A percentile compares a stretch with the other conserved stretches of the same genome.
Conservation (phyloP, 2,888 invertebrate species). For the Dasypogon diadema region DNA sequence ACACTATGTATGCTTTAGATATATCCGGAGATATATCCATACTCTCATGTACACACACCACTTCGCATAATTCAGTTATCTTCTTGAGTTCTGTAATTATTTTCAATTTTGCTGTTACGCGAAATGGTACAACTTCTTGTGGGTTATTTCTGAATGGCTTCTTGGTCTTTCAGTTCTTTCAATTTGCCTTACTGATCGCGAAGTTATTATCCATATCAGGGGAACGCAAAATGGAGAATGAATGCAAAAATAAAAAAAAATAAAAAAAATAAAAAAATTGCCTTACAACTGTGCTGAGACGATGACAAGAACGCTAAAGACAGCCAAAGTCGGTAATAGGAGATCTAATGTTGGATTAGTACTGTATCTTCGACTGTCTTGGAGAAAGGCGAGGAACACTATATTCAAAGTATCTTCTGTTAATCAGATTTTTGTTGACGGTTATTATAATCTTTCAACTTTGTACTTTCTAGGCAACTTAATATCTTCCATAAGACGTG, state of each 20-base stretch:
- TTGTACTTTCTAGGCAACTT: conserved; percentile 29
- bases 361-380: conserved; percentile 11
- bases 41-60: conserved; percentile 25
- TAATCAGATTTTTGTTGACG: conserved; percentile 42
- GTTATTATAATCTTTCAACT: conserved; percentile 21
- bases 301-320: conserved; percentile 36
- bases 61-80: conserved; percentile 48
- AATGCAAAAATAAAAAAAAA: neutral
- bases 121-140: conserved; percentile 49
- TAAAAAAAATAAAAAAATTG: neutral
- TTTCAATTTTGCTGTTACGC: conserved; percentile 53
- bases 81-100: conserved; percentile 52
- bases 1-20: conserved; percentile 39
- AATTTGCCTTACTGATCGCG: conserved; percentile 42
- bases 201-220: conserved; percentile 48
- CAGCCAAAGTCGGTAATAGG: conserved; percentile 36
- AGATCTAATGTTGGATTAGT: conserved; percentile 42
- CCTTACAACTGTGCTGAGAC: conserved; percentile 14
- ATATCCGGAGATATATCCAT: conserved; percentile 40
- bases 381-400: conserved; percentile 38
- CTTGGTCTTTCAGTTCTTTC: conserved; percentile 34
- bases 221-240: conserved; percentile 37
- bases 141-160: conserved; percentile 36
- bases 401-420: conserved; percentile 35
- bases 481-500: conserved; percentile 32